A percentile compares a stretch with the other conserved stretches of the same genome.
phyloP scores from a whole-genome alignment of 2,888 invertebrate genomes.

The Baccha elongata region DNA sequence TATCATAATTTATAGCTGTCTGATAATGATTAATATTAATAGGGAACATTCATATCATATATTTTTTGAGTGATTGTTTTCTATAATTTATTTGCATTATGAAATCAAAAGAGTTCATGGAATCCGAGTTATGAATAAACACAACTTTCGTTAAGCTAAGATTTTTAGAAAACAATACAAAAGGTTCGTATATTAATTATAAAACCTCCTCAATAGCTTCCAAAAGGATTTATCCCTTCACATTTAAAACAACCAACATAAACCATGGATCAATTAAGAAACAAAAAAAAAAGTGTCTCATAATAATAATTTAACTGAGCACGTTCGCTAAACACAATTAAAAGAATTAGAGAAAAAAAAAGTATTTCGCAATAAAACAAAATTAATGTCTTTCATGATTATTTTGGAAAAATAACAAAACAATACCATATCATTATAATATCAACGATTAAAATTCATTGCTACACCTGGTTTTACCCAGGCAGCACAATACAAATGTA shows the following conservation, averaged over 20 bases:
- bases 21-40: too few relatives aligned
- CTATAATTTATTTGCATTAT: too few relatives aligned
- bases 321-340: slow-evolving; percentile 6
- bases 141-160: too few relatives aligned
- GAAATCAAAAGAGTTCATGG: too few relatives aligned
- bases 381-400: slow-evolving; percentile 16
- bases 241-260: too few relatives aligned
- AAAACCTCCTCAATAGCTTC: too few relatives aligned
- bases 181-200: too few relatives aligned
- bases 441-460: slow-evolving; percentile 15
- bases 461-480: slow-evolving; percentile 23
- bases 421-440: slow-evolving; percentile 2
- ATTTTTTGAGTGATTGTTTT: too few relatives aligned
- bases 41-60: too few relatives aligned
- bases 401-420: slow-evolving; percentile 5
- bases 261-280: not conserved
- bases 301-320: not conserved
- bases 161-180: too few relatives aligned
- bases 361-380: not conserved
- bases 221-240: too few relatives aligned
- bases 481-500: slow-evolving; percentile 6
- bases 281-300: not conserved
- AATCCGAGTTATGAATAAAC: too few relatives aligned
- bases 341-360: not conserved
- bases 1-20: not conserved